Conservation (phyloP, 2,888 invertebrate species). For the Rhagophthalmus giganteus region DNA sequence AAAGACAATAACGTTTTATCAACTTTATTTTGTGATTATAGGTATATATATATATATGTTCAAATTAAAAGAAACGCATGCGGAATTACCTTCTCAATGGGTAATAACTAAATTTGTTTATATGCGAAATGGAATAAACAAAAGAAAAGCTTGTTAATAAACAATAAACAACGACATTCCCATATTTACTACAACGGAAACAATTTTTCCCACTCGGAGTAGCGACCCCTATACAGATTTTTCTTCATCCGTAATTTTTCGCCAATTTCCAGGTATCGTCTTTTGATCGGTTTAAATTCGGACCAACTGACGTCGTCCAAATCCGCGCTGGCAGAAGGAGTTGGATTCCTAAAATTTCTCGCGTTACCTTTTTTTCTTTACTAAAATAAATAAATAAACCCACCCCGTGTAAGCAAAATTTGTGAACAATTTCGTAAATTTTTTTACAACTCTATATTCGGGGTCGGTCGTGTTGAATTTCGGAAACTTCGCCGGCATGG, state of each 20-base stretch:
- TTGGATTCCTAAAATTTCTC: constrained; percentile 55
- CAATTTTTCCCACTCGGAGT: constrained; percentile 4
- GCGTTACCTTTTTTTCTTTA: background rate
- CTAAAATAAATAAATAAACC: background rate
- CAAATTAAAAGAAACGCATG: no score
- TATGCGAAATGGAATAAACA: no score
- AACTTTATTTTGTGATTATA: no score
- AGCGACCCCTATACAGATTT: constrained; percentile 7
- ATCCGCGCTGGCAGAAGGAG: constrained; percentile 40
- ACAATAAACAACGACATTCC: no score
- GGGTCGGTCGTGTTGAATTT: constrained; percentile 45
- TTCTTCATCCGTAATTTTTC: background rate
- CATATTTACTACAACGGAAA: no score
- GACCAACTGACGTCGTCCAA: constrained; percentile 2
- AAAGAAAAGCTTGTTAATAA: no score
- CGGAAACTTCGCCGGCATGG: constrained; percentile 38
- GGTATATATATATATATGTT: no score
- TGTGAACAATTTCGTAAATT: constrained; percentile 51
- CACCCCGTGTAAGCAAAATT: constrained; percentile 52
- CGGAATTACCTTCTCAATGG: no score
- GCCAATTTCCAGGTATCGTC: constrained; percentile 8
- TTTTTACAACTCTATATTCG: constrained; percentile 49
- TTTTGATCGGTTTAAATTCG: constrained; percentile 2
- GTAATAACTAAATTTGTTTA: no score
- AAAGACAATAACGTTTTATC: no score